These are phyloP conservation scores for Gouania willdenowi DNA, from an alignment of 2,797 vertebrate species.

Conservation along the genomic window DNA sequence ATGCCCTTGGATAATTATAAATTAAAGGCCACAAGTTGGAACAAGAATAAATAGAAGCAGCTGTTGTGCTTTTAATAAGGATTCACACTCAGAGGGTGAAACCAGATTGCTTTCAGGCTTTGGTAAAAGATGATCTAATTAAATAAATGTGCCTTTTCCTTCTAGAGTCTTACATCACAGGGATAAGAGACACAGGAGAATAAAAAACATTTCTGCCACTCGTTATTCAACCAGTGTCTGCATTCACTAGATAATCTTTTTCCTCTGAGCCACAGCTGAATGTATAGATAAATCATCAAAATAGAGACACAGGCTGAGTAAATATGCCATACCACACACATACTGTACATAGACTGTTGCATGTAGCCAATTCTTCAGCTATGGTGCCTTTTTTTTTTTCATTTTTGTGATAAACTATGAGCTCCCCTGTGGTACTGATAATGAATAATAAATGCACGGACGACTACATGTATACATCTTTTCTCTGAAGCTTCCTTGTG, in stretches of 20 bases:
- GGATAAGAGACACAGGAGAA: slow-evolving; percentile 12
- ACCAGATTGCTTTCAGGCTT: slow-evolving; percentile 4
- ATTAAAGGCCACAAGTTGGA: slow-evolving; percentile 2
- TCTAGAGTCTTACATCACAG: slow-evolving; percentile 4
- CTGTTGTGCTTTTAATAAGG: slow-evolving; percentile 15
- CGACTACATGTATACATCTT: slow-evolving; percentile 37
- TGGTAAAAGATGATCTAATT: slow-evolving; percentile 10
- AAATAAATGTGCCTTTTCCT: slow-evolving; percentile 7
- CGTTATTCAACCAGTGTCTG: slow-evolving; percentile 29
- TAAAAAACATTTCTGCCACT: slow-evolving; percentile 9
- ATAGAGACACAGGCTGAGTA: slow-evolving; percentile 42
- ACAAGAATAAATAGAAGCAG: slow-evolving; percentile 15
- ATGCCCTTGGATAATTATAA: slow-evolving; percentile 17
- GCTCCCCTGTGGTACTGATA: slow-evolving; percentile 35
- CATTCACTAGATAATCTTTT: slow-evolving; percentile 25
- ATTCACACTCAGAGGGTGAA: slow-evolving; percentile 12
- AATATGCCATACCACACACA: slow-evolving; percentile 21
- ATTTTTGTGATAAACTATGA: slow-evolving; percentile 53
- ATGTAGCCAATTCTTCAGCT: slow-evolving; percentile 19
- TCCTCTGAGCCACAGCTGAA: slow-evolving; percentile 36
- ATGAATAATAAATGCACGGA: slow-evolving; percentile 65
- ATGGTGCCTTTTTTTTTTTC: slow-evolving; percentile 29
- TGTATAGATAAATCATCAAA: slow-evolving; percentile 50
- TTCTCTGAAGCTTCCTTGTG: slow-evolving; percentile 24
- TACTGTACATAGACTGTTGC: slow-evolving; percentile 13